These are phyloP conservation scores for Microctenopoma steveboyesi DNA, from an alignment of 2,797 vertebrate genomes.

Conservation along the genomic window DNA sequence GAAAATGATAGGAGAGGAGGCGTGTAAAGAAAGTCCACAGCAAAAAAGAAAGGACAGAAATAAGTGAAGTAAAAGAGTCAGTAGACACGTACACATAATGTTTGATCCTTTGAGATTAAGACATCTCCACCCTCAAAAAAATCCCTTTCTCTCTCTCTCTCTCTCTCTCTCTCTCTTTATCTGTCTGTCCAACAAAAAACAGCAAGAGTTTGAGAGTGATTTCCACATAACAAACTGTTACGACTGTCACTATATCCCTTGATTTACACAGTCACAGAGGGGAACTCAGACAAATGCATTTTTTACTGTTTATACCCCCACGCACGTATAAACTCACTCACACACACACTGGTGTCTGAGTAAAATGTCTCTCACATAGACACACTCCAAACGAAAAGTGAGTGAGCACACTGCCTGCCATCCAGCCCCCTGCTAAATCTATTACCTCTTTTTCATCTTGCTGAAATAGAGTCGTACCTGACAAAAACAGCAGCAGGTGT, in stretches of 20 bases:
- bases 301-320: conserved; percentile 72
- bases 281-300: conserved; percentile 70
- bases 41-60: conserved; percentile 24
- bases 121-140: conserved; percentile 41
- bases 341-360: conserved; percentile 37
- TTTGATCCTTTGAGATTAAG: conserved; percentile 63
- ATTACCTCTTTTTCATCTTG: conserved; percentile 74
- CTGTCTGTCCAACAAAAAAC: conserved; percentile 42
- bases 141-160: conserved; percentile 37
- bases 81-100: conserved; percentile 42
- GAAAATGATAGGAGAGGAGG: conserved; percentile 37
- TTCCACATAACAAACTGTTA: conserved; percentile 77
- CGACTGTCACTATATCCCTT: conserved; percentile 75
- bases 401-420: conserved; percentile 41
- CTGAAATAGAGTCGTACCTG: conserved; percentile 77
- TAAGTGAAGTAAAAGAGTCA: conserved; percentile 50
- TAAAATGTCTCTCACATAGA: conserved; percentile 55
- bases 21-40: conserved; percentile 29
- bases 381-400: conserved; percentile 50
- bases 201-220: conserved; percentile 68
- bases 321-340: conserved; percentile 13
- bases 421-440: conserved; percentile 75
- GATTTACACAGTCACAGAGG: conserved; percentile 74
- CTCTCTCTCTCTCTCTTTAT: not conserved
- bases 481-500: conserved; percentile 61